Evolutionary conservation across 2,797 vertebrate genomes (phyloP).

Genomic region (Peromyscus nudipes): DNA sequence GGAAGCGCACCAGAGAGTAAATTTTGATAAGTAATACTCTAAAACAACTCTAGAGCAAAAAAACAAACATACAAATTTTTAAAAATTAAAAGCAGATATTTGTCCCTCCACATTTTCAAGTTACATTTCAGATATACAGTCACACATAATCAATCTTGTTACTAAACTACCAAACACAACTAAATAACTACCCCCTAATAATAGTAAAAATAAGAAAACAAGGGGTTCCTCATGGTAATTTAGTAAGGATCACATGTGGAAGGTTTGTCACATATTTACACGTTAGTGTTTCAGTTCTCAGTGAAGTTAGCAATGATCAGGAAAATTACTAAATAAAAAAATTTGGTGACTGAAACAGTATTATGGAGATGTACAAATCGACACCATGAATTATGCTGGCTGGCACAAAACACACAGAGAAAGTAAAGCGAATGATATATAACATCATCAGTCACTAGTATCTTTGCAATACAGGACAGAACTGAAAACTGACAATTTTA

Average conservation of each 20-base stretch:
- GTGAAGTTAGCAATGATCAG: not conserved
- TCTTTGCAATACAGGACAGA: not conserved
- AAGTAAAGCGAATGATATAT: not conserved
- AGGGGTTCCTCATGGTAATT: not conserved
- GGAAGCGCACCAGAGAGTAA: conserved; percentile 71
- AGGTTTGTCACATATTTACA: not conserved
- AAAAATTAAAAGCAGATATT: conserved; percentile 7
- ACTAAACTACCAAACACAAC: conserved; percentile 37
- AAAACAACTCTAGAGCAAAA: conserved; percentile 16
- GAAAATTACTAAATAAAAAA: not conserved
- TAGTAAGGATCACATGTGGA: not conserved
- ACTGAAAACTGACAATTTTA: not conserved
- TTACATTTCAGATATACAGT: conserved; percentile 45
- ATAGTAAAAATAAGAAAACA: not conserved
- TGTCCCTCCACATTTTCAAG: conserved; percentile 2
- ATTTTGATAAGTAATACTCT: conserved; percentile 62
- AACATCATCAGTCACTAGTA: not conserved
- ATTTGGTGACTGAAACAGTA: not conserved
- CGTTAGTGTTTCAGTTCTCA: not conserved
- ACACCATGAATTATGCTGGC: not conserved
- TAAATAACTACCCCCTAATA: not conserved
- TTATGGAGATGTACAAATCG: not conserved
- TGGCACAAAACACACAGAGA: not conserved
- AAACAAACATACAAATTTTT: not conserved
- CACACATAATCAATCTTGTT: conserved; percentile 28